Evolutionary conservation across 2,113 vertebrate species (phyloP).

Genomic region (Cyanistes caeruleus): DNA sequence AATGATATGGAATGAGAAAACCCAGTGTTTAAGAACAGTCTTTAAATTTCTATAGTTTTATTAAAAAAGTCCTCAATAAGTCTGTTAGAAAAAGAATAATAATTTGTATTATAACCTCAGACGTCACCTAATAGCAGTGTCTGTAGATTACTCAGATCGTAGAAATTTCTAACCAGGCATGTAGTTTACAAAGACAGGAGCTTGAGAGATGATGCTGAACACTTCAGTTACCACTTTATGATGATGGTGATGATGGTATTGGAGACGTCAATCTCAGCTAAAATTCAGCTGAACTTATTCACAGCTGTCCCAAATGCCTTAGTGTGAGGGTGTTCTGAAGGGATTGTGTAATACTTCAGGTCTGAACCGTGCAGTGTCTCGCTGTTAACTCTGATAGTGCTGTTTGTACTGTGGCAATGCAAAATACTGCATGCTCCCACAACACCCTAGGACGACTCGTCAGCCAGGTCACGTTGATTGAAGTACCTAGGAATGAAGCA

Average conservation of each 20-base stretch:
- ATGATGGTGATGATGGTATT: background rate
- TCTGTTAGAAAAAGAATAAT: background rate
- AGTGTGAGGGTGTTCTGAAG: background rate
- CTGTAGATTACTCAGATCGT: background rate
- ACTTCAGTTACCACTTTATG: background rate
- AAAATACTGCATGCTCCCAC: background rate
- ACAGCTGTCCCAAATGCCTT: background rate
- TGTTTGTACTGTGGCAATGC: background rate
- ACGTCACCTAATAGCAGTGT: background rate
- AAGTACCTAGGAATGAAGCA: slow-evolving; percentile 85
- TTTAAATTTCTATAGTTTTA: background rate
- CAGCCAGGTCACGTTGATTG: slow-evolving; percentile 92
- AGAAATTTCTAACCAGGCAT: background rate
- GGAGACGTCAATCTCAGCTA: background rate
- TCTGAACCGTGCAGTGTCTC: background rate
- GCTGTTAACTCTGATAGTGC: background rate
- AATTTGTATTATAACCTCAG: background rate
- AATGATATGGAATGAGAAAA: background rate
- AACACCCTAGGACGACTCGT: slow-evolving; percentile 75
- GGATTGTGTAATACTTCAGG: background rate
- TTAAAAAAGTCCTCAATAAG: background rate
- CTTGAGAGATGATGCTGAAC: background rate
- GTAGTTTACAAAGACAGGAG: background rate
- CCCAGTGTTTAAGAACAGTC: background rate
- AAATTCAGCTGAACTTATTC: background rate